Percentiles rank a stretch among this genome's conserved stretches.
Evolutionary conservation across 1,140 invertebrate genomes (phyloP).

Genomic region (Pectinophora gossypiella): DNA sequence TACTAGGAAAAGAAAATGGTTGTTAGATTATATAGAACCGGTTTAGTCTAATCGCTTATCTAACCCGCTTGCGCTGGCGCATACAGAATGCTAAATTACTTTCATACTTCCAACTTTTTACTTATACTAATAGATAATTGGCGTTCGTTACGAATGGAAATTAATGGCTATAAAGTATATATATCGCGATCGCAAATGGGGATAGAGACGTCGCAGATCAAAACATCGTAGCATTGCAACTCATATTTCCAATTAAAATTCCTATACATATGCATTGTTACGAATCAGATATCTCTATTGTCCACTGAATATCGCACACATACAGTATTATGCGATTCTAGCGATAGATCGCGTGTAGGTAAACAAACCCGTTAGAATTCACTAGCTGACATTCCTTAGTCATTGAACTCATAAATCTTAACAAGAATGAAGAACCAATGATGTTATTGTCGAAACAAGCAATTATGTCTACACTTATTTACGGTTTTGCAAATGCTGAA

Average conservation of each 20-base stretch:
- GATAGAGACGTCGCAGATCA: slow-evolving; percentile 33
- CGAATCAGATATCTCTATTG: slow-evolving; percentile 66
- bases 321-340: slow-evolving; percentile 51
- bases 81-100: neutral
- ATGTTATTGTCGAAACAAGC: neutral
- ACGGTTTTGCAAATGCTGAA: no score
- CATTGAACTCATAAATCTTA: neutral
- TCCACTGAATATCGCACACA: slow-evolving; percentile 30
- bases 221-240: slow-evolving; percentile 37
- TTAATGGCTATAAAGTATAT: slow-evolving; percentile 33
- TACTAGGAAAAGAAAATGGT: no score
- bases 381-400: neutral
- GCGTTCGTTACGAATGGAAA: slow-evolving; percentile 31
- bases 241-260: slow-evolving; percentile 71
- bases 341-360: slow-evolving; percentile 35
- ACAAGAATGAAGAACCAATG: neutral
- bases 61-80: no score
- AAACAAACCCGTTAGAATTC: slow-evolving; percentile 24
- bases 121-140: slow-evolving; percentile 20
- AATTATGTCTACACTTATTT: no score
- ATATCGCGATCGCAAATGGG: slow-evolving; percentile 34
- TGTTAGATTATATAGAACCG: no score
- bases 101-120: neutral
- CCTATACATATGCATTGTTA: slow-evolving; percentile 59
- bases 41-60: no score